Conservation (phyloP, 1,140 invertebrate genomes). For the Ceratina calcarata region DNA sequence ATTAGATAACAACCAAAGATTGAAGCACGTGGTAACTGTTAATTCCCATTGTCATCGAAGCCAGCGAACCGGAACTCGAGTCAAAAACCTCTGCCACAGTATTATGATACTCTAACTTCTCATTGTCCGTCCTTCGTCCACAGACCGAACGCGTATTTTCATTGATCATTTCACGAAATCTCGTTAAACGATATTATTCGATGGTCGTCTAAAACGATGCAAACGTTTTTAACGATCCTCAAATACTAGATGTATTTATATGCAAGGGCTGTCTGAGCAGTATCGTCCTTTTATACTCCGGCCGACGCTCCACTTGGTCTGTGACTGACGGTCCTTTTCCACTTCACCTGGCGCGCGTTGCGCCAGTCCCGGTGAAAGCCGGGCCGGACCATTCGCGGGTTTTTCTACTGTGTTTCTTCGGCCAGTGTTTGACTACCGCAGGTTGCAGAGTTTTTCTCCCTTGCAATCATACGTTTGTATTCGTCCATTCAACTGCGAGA, state of each 20-base stretch:
- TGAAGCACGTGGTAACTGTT: neutral
- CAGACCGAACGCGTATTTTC: too few relatives aligned
- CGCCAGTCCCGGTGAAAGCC: neutral
- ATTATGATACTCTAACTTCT: too few relatives aligned
- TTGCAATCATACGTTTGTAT: too few relatives aligned
- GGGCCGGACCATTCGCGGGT: neutral
- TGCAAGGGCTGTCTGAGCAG: neutral
- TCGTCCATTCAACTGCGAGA: too few relatives aligned
- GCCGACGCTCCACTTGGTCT: neutral
- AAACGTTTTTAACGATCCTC: too few relatives aligned
- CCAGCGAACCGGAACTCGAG: neutral
- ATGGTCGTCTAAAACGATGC: too few relatives aligned
- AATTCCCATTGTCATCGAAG: neutral
- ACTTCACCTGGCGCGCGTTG: neutral
- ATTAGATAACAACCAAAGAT: neutral
- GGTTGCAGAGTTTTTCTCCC: too few relatives aligned
- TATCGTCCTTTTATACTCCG: neutral
- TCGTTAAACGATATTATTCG: too few relatives aligned
- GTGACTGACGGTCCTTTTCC: neutral
- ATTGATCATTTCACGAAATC: too few relatives aligned
- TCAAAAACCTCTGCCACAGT: neutral
- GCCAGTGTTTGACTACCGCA: neutral
- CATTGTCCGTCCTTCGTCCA: too few relatives aligned
- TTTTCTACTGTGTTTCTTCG: slow-evolving; percentile 2
- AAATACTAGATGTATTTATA: neutral